phyloP scores from a whole-genome alignment of 2,113 vertebrate genomes.

The Prionailurus bengalensis region DNA sequence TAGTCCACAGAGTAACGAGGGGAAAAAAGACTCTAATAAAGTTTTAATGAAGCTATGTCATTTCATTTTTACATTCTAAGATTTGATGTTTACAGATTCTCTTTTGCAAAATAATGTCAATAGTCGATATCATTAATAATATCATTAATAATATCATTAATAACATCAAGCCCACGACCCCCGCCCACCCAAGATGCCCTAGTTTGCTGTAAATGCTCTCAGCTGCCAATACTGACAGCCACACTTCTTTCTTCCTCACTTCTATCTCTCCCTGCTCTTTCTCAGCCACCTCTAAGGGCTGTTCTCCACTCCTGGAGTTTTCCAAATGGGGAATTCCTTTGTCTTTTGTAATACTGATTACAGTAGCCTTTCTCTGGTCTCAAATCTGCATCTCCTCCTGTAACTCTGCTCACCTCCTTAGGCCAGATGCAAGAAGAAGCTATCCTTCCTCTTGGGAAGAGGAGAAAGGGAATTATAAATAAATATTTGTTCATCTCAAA shows the following conservation, averaged over 20 bases:
- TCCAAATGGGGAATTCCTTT: background rate
- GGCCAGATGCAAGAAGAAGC: background rate
- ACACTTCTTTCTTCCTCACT: background rate
- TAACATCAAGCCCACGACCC: background rate
- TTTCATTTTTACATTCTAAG: slow-evolving; percentile 21
- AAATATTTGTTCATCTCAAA: slow-evolving; percentile 19
- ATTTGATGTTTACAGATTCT: background rate
- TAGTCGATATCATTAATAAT: background rate
- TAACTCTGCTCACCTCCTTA: background rate
- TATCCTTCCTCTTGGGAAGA: background rate
- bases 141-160: too few relatives aligned
- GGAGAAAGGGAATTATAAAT: background rate
- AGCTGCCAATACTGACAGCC: background rate
- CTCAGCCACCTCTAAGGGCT: background rate
- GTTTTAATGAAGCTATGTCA: background rate
- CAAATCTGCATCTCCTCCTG: background rate
- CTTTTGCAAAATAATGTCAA: background rate
- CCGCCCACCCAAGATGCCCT: rapidly evolving
- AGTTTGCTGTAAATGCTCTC: background rate
- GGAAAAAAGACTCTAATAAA: background rate
- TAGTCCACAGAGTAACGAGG: background rate
- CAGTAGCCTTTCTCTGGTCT: background rate
- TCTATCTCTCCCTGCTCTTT: rapidly evolving
- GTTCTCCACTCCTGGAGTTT: background rate
- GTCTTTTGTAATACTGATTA: background rate